phyloP scores from a whole-genome alignment of 37 sponge, comb jelly and placozoan genomes.

The Ianthella basta region DNA sequence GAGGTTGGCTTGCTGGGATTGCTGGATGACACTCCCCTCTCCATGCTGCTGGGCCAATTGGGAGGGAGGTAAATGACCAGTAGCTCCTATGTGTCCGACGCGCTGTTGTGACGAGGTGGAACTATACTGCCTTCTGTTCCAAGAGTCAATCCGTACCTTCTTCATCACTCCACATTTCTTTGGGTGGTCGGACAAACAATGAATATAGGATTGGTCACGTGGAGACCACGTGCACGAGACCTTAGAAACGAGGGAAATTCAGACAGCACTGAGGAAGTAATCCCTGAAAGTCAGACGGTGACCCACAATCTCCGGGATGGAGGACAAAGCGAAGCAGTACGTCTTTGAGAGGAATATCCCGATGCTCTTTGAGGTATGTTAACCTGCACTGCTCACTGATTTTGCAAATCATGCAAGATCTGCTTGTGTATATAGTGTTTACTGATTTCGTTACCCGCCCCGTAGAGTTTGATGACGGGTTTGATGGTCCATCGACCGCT shows the following conservation, averaged over 20 bases:
- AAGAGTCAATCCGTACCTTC: not conserved
- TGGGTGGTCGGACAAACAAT: constrained; percentile 22
- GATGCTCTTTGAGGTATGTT: constrained; percentile 64
- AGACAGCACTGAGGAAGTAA: not conserved
- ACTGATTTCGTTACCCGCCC: not conserved
- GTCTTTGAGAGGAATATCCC: constrained; percentile 60
- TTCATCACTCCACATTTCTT: not conserved
- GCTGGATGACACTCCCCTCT: not conserved
- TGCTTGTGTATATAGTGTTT: not conserved
- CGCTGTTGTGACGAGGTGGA: not conserved
- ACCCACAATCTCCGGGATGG: not conserved
- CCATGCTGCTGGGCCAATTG: too few relatives aligned
- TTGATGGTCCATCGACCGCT: constrained; percentile 62
- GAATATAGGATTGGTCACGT: constrained; percentile 15
- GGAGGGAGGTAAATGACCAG: not conserved
- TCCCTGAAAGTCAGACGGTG: too few relatives aligned
- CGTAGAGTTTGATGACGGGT: constrained; percentile 65
- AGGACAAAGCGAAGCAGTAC: constrained; percentile 62
- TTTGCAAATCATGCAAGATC: not conserved
- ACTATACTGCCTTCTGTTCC: constrained; percentile 9
- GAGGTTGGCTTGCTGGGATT: not conserved
- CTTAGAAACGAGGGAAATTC: not conserved
- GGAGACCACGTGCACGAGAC: not conserved
- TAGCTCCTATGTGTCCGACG: not conserved
- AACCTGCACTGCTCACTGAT: not conserved